Base-by-base conservation (phyloP, 2,888 invertebrate genomes). In the Lycocerus yunnanus region DNA sequence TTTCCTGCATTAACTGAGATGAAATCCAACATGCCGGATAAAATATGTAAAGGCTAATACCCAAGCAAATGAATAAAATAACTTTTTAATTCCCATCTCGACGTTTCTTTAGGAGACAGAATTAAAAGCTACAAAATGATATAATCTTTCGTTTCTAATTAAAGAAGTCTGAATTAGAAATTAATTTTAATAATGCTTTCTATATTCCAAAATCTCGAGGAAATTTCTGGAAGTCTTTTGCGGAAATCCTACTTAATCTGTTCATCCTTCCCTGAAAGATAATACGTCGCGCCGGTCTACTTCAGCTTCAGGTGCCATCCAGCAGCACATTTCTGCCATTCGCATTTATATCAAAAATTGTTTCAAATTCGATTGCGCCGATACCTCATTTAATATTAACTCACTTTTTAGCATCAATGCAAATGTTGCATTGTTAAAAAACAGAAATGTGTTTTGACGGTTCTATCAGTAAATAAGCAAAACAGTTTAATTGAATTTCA, bases 231-330 rank as follows among this genome's bases (percentile, higher is more conserved):
- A 27, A 76, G 69, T 73, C 75, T 73, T 75, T 73, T 66, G 69
- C 68, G 73, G 75, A 75, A 77, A 77, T 77, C 77, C 77, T 71
- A 69, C 68, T 72, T 70, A 70, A 73, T 70, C 70, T 70, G 24
- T 61, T 70, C 69, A 69, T 73, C 73, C 69, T 73, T 66, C 67
- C 73, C 27, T 66, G 58, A 27, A 73, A 70, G 61, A 73, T 67
- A 70, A 73, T 73, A 16, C 72, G 21, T 58, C 65, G 66, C 72
- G 16, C 16, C 65, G 66, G 68, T 58, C 58, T 67, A 43, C 67
- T 71, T 68, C 60, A 68, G 68, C 67, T 71, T 68, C 60, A 68
- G 68, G 68, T 68, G 18, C 2, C 61, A 13, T 13, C 13, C 27
- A 27, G 27, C 27, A 27, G 27, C 13, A 13, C 5, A 27, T 27